Conservation (phyloP, 2,888 invertebrate genomes). For the Drosophila nr. perissopoda region DNA sequence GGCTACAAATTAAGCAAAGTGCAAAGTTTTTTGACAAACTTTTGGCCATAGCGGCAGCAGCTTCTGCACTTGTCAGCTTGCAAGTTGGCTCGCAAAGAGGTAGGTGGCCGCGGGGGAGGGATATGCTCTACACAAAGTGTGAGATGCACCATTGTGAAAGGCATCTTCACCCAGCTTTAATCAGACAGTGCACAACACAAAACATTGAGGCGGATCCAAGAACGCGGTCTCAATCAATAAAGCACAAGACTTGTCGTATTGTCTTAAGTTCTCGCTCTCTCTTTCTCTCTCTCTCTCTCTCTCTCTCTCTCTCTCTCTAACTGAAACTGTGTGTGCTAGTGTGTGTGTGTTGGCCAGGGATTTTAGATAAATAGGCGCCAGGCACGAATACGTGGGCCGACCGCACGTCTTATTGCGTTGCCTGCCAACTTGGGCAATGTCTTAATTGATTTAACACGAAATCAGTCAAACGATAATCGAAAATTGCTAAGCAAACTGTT, state of each 20-base stretch:
- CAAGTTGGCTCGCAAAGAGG: slow-evolving; percentile 14
- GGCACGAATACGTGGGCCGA: slow-evolving; percentile 58
- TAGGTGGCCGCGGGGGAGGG: not conserved
- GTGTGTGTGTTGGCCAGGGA: slow-evolving; percentile 53
- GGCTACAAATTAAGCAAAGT: slow-evolving; percentile 74
- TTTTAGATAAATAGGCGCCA: slow-evolving; percentile 72
- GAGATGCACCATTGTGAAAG: slow-evolving; percentile 65
- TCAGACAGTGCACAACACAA: slow-evolving; percentile 37
- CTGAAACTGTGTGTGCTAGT: slow-evolving; percentile 2
- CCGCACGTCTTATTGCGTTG: slow-evolving; percentile 57
- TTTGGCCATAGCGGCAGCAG: slow-evolving; percentile 57
- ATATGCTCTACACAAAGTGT: slow-evolving; percentile 69
- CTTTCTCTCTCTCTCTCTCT: slow-evolving; percentile 2
- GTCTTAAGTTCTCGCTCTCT: slow-evolving; percentile 16
- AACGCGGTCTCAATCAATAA: slow-evolving; percentile 62
- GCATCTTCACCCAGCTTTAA: slow-evolving; percentile 46
- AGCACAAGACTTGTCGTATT: slow-evolving; percentile 47
- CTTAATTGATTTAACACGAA: slow-evolving; percentile 81
- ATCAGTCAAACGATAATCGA: slow-evolving; percentile 81
- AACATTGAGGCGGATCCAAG: slow-evolving; percentile 18
- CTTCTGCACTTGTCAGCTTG: slow-evolving; percentile 74
- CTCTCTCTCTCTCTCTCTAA: not conserved
- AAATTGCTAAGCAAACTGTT: slow-evolving; percentile 81
- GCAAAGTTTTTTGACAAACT: slow-evolving; percentile 72
- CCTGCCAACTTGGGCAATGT: slow-evolving; percentile 65